These are phyloP conservation scores for Eupithecia abbreviata DNA, from an alignment of 2,888 invertebrate species.

Conservation along the genomic window DNA sequence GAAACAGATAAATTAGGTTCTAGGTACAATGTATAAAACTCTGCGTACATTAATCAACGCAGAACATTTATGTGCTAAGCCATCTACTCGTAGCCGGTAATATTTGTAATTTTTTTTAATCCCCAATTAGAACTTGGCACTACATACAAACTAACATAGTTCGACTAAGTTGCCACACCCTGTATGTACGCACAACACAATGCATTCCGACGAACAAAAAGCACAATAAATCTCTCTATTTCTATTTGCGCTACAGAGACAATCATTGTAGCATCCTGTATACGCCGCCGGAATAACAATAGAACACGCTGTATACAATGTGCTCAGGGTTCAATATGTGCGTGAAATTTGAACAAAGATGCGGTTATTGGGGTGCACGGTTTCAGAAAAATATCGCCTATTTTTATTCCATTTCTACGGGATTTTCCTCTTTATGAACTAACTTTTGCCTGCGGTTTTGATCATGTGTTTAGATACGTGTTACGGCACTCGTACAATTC, in stretches of 20 bases:
- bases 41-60: too few species aligned
- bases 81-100: too few species aligned
- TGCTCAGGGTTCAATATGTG: not conserved
- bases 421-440: not conserved
- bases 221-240: conserved; percentile 23
- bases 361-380: not conserved
- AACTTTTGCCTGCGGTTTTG: not conserved
- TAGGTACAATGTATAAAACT: too few species aligned
- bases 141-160: not conserved
- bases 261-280: conserved; percentile 12
- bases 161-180: not conserved
- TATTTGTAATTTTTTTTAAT: too few species aligned
- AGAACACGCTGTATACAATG: conserved; percentile 1
- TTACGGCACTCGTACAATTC: too few species aligned
- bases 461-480: not conserved
- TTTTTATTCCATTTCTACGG: not conserved
- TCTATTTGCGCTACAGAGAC: conserved; percentile 18
- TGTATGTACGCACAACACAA: not conserved
- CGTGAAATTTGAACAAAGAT: not conserved
- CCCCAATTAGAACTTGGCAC: too few species aligned
- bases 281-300: conserved; percentile 28
- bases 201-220: conserved; percentile 8
- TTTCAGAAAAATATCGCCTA: not conserved
- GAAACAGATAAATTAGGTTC: too few species aligned
- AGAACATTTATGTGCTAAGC: too few species aligned